Evolutionary conservation across 2,797 vertebrate species (phyloP), one percentile per base, ranked within the genome.

Genomic region (Dendrocincla tyrannina): DNA sequence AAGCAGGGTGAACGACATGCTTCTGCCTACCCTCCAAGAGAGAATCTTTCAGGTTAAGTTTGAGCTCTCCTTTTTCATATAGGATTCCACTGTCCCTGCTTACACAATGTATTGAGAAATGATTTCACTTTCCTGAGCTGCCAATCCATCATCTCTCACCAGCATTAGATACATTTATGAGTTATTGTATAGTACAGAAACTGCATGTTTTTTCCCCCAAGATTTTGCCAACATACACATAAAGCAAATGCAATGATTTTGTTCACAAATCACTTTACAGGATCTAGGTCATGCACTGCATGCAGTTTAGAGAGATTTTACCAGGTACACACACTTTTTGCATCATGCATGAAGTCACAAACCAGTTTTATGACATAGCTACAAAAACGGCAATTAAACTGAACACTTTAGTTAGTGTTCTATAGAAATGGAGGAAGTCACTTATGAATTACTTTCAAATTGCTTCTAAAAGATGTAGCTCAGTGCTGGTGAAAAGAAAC

Each of bases 261-360:
- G 17, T 72, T 23, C 69, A 93, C 18, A n/a, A 52, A 83, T 88
- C 28, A 53, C 94, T 97, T 76, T 88, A 96, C 89, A 87, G 94
- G 97, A 89, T 87, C 53, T 50, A 88, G 73, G 44, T 92, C 98
- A 98, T 98, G 98, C 98, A 97, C 68, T 88, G 94, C 98, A 98
- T 98, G 98, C 98, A 97, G 42, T 91, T 94, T 55, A 77, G 78
- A 91, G 44, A 93, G 30, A 93, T 82, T 93, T 93, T 95, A 97
- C 83, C 64, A 82, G 37, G 32, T 96, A 90, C 82, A 94, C 90
- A 97, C 58, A 95, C 91, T 93, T 97, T 96, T 97, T 95, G 94
- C 93, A 69, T 91, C 97, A 98, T 97, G 97, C 97, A 96, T 46
- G 92, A 95, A 84, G 76, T 91, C 50, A 93, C 60, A 89, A 70